Evolutionary conservation across 2,888 invertebrate species (phyloP).

Genomic region (Galeopsomyia nigrocyanea): DNA sequence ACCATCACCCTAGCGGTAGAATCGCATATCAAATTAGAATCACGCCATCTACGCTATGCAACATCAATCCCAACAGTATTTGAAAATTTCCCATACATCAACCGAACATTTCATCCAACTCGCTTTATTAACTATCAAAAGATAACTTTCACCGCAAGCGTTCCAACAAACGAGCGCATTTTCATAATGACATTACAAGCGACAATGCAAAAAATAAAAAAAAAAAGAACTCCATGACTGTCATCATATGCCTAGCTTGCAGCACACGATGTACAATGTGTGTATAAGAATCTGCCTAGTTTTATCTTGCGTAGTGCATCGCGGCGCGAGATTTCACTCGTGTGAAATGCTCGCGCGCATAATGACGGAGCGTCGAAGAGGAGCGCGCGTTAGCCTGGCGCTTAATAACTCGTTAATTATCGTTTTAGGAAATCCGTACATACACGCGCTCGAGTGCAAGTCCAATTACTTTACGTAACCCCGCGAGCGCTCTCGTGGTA

Average conservation of each 20-base stretch:
- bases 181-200: conserved; percentile 46
- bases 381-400: conserved; percentile 58
- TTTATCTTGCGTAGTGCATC: conserved; percentile 62
- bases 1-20: too few species aligned
- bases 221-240: too few species aligned
- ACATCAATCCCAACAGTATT: too few species aligned
- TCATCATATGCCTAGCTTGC: too few species aligned
- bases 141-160: conserved; percentile 41
- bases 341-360: conserved; percentile 24
- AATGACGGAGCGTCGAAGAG: conserved; percentile 50
- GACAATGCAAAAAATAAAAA: too few species aligned
- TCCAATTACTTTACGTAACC: conserved; percentile 68
- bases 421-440: conserved; percentile 68
- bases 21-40: too few species aligned
- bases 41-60: too few species aligned
- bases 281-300: too few species aligned
- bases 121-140: conserved; percentile 19
- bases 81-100: too few species aligned
- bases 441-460: conserved; percentile 46
- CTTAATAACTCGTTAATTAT: conserved; percentile 70
- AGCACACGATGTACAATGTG: too few species aligned
- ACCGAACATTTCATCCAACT: too few species aligned
- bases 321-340: conserved; percentile 32
- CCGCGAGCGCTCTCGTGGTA: conserved; percentile 57
- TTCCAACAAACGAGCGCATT: conserved; percentile 39